Evolutionary conservation across 2,888 invertebrate genomes (phyloP).

Genomic region (Drosophila robusta): DNA sequence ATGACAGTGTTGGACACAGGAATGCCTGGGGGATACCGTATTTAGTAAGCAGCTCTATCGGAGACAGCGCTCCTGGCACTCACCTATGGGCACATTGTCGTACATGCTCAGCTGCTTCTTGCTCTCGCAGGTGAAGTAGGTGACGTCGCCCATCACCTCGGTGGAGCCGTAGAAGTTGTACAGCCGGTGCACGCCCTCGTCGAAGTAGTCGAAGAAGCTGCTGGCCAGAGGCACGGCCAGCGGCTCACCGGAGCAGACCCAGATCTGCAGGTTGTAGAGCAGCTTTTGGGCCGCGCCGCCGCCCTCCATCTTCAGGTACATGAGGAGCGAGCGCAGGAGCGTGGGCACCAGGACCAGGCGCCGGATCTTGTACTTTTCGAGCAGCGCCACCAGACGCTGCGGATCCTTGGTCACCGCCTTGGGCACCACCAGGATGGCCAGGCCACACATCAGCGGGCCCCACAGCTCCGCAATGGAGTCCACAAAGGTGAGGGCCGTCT

Average conservation of each 20-base stretch:
- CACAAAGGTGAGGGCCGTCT: constrained; percentile 96
- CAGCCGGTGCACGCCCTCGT: constrained; percentile 88
- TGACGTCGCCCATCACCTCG: constrained; percentile 96
- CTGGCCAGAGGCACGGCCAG: constrained; percentile 89
- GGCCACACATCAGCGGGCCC: constrained; percentile 91
- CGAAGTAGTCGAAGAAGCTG: constrained; percentile 91
- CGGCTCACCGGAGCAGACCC: constrained; percentile 95
- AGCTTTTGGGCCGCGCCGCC: constrained; percentile 84
- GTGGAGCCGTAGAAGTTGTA: constrained; percentile 97
- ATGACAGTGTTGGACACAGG: constrained; percentile 93
- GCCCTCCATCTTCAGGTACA: constrained; percentile 88
- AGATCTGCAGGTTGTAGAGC: constrained; percentile 88
- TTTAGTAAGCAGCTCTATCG: not conserved
- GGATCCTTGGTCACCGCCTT: constrained; percentile 91
- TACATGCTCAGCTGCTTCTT: constrained; percentile 87
- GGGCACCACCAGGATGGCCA: constrained; percentile 90
- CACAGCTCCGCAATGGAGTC: constrained; percentile 95
- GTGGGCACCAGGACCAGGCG: constrained; percentile 95
- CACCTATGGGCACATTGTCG: constrained; percentile 93
- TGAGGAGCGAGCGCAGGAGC: constrained; percentile 90
- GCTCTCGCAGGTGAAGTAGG: constrained; percentile 89
- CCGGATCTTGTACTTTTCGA: constrained; percentile 91
- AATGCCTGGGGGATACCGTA: constrained; percentile 86
- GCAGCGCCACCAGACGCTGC: constrained; percentile 88
- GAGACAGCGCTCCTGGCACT: constrained; percentile 62